Percentiles rank a stretch among this genome's conserved stretches.
Evolutionary conservation across 2,113 vertebrate genomes (phyloP).

Genomic region (Odobenus rosmarus): DNA sequence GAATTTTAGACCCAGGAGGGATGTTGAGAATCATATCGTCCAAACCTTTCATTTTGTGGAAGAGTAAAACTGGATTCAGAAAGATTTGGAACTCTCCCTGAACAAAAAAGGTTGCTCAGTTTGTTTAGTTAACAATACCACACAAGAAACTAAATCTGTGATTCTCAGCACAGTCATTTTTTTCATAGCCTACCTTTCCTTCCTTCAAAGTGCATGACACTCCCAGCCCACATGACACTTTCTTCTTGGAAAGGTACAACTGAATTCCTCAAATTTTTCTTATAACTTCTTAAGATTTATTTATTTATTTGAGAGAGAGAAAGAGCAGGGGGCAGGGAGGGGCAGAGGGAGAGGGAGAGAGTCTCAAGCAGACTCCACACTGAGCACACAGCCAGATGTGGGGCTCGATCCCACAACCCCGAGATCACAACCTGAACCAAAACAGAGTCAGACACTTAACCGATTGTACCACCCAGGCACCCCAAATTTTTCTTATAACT

Average conservation of each 20-base stretch:
- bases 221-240: background rate
- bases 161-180: background rate
- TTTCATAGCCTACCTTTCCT: background rate
- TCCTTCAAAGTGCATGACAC: background rate
- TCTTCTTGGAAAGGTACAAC: background rate
- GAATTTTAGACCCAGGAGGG: slow-evolving; percentile 21
- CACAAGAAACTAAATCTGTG: background rate
- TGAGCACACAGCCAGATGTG: background rate
- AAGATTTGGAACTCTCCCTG: background rate
- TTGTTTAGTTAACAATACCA: slow-evolving; percentile 5
- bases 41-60: slow-evolving; percentile 21
- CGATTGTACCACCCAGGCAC: background rate
- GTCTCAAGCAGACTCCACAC: background rate
- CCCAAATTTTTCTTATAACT: slow-evolving; percentile 28
- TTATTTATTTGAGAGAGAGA: background rate
- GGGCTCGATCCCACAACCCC: background rate
- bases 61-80: background rate
- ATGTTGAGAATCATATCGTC: background rate
- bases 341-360: background rate
- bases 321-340: background rate
- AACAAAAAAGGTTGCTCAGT: background rate
- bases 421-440: background rate
- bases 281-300: background rate
- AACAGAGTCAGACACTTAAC: background rate
- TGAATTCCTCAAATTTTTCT: slow-evolving; percentile 20